Conservation (phyloP, 2,888 invertebrate genomes). For the Prenolepis imparis region DNA sequence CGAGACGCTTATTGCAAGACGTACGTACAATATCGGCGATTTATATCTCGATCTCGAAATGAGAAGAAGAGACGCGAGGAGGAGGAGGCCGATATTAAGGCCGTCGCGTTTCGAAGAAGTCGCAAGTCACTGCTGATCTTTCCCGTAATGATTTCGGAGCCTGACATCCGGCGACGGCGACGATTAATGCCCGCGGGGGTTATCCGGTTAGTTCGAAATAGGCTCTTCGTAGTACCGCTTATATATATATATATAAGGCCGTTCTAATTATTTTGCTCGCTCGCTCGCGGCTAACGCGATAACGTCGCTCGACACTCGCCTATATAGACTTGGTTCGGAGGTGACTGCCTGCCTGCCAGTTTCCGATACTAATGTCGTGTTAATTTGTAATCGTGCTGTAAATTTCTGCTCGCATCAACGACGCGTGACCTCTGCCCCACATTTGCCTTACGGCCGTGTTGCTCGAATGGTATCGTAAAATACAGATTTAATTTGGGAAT, state of each 20-base stretch:
- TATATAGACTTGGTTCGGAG: constrained; percentile 16
- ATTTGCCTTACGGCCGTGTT: neutral
- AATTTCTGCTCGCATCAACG: constrained; percentile 65
- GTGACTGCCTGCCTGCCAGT: constrained; percentile 63
- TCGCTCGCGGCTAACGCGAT: constrained; percentile 80
- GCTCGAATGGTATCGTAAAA: neutral
- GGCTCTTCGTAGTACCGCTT: constrained; percentile 64
- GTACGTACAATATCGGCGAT: neutral
- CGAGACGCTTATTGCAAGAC: neutral
- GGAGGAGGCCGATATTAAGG: neutral
- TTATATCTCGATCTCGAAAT: constrained; percentile 13
- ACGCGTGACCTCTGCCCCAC: constrained; percentile 59
- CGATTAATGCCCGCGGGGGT: constrained; percentile 71
- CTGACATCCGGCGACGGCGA: constrained; percentile 44
- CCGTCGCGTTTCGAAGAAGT: constrained; percentile 52
- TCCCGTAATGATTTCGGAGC: neutral
- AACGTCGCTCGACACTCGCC: constrained; percentile 73
- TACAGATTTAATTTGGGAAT: constrained; percentile 1
- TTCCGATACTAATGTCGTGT: constrained; percentile 74
- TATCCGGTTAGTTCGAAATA: constrained; percentile 76
- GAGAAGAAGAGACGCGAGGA: neutral
- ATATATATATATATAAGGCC: constrained; percentile 62
- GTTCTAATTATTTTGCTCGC: constrained; percentile 82
- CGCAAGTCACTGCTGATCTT: constrained; percentile 50
- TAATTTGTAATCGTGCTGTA: constrained; percentile 78